A percentile compares a stretch with the other conserved stretches of the same genome.
Evolutionary conservation across 2,113 vertebrate genomes (phyloP).

Genomic region (Thunnus maccoyii): DNA sequence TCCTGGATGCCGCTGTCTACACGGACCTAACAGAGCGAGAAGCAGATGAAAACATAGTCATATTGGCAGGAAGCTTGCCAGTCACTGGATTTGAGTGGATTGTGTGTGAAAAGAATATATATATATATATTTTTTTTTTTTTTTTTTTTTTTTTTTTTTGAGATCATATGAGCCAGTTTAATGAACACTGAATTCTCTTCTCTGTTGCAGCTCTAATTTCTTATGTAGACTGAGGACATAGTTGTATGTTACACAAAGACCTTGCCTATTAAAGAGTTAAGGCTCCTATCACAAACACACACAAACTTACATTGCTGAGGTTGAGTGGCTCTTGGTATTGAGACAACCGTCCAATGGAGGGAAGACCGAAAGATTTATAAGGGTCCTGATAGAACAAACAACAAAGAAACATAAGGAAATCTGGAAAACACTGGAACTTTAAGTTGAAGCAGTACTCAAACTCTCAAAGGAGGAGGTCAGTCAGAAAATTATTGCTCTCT

Average conservation of each 20-base stretch:
- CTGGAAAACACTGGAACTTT: neutral
- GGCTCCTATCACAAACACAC: neutral
- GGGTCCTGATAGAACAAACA: constrained; percentile 88
- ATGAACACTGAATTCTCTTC: neutral
- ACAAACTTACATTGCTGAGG: constrained; percentile 88
- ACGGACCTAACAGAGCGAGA: constrained; percentile 87
- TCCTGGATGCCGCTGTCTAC: constrained; percentile 97
- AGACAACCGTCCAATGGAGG: constrained; percentile 94
- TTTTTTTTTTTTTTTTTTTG: no score
- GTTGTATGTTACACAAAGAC: no score
- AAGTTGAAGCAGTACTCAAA: no score
- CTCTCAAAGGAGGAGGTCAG: no score
- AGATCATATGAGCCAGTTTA: no score
- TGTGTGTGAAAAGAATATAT: neutral
- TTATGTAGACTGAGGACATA: neutral
- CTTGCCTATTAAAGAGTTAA: no score
- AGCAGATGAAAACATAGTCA: neutral
- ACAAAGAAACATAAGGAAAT: neutral
- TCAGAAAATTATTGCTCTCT: no score
- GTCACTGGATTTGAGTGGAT: neutral
- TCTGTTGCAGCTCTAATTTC: neutral
- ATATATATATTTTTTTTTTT: no score
- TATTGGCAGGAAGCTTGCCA: neutral
- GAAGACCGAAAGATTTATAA: constrained; percentile 98
- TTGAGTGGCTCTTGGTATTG: constrained; percentile 91